A percentile compares a stretch with the other conserved stretches of the same genome.
Evolutionary conservation across 2,888 invertebrate genomes (phyloP).

Genomic region (Dorcus parallelipipedus): DNA sequence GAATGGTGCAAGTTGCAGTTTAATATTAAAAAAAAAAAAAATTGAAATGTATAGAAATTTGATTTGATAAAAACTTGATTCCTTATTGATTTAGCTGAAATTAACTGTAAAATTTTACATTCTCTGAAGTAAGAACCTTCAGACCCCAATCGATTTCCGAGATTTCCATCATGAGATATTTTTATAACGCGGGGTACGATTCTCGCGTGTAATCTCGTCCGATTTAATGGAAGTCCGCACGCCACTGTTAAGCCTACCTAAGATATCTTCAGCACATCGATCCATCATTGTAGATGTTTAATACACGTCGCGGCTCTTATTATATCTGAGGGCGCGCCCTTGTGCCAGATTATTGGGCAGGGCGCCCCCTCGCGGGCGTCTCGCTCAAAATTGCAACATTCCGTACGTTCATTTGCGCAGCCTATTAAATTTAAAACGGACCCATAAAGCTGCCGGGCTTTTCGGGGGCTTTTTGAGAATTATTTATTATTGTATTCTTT

Average conservation of each 20-base stretch:
- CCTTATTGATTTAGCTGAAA: no score
- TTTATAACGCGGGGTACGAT: not conserved
- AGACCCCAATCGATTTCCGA: conserved; percentile 7
- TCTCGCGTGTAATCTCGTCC: not conserved
- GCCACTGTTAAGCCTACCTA: conserved; percentile 2
- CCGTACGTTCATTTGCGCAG: no score
- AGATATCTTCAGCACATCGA: conserved; percentile 23
- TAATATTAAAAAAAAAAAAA: no score
- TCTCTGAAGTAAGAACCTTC: conserved; percentile 14
- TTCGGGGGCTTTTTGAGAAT: no score
- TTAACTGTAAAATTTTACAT: no score
- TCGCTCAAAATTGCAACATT: not conserved
- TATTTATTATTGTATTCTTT: no score
- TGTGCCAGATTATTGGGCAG: conserved; percentile 19
- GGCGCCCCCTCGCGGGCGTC: conserved; percentile 3
- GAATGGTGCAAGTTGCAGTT: no score
- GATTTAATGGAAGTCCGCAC: not conserved
- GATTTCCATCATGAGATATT: not conserved
- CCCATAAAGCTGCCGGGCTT: no score
- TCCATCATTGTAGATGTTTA: conserved; percentile 27
- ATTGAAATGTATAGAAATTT: no score
- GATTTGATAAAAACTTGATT: no score
- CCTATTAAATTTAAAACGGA: no score
- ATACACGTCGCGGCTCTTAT: conserved; percentile 20
- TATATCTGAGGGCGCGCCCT: conserved; percentile 23